Evolutionary conservation across 2,113 vertebrate genomes (phyloP), one percentile per base, ranked within the genome.

Genomic region (Varanus salvator): DNA sequence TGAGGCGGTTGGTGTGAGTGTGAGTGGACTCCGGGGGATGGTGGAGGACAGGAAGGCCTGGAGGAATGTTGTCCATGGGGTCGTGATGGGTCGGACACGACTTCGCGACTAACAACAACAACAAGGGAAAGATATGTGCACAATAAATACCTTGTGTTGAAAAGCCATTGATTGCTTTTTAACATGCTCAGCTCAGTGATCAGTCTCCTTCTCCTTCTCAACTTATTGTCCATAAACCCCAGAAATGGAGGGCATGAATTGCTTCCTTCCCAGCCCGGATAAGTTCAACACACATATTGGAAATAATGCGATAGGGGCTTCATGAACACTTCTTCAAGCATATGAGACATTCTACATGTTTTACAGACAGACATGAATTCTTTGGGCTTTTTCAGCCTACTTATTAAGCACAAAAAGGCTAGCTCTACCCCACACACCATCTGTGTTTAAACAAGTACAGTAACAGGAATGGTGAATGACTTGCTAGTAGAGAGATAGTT

Each of bases 401-500:
- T 74, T 89, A 15, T 84, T 86, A 68, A 34, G 76, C 88, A 87
- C 1, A 90, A 9, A 52, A 85, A 83, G 9, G 66, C 12, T 68
- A 68, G 0, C 21, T 83, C 2, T 5, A 6, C 60, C 88, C 71
- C 7, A 29, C 4, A 4, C 44, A 1, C 74, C 80, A 12, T 52
- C 3, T 69, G 6, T 19, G 71, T 85, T 80, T 75, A 82, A 57
- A 74, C 52, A 64, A 74, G n/a, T 44, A 75, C 52, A 60, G 34
- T 19, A 86, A 38, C 57, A 75, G 6, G 52, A 48, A 50, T 48
- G 15, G 52, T 75, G 87, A 88, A 88, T 72, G 54, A 74, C 15
- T 76, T 76, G 54, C 71, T 89, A 84, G 72, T 64, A 89, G 44
- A 77, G 57, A 77, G n/a, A 48, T 57, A 76, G 38, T 83, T 52